A percentile compares a stretch with the other conserved stretches of the same genome.
Evolutionary conservation across 2,113 vertebrate genomes (phyloP).

Genomic region (Caracal caracal): DNA sequence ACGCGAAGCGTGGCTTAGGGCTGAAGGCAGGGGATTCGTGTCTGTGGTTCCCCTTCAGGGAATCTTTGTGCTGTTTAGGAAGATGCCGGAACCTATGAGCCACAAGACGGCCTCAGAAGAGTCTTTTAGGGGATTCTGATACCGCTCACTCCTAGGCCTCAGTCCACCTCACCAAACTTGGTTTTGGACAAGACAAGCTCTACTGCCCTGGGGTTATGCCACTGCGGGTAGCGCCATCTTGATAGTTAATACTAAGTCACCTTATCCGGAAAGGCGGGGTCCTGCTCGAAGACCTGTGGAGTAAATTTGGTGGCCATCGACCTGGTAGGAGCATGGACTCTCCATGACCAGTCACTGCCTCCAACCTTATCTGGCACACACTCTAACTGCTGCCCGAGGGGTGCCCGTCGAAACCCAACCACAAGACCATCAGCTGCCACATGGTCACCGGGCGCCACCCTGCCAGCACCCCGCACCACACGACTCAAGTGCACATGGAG

Average conservation of each 20-base stretch:
- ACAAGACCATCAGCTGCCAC: no score
- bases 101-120: neutral
- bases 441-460: rapidly evolving
- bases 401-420: neutral
- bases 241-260: neutral
- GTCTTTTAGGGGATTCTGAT: neutral
- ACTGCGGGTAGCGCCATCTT: neutral
- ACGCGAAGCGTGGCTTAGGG: neutral
- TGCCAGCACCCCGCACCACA: no score
- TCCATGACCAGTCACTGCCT: neutral
- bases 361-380: neutral
- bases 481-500: rapidly evolving
- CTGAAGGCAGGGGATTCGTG: neutral
- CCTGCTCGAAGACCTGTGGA: neutral
- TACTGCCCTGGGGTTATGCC: neutral
- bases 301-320: no score
- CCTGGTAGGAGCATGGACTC: neutral
- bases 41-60: neutral
- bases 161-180: neutral
- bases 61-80: neutral
- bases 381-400: neutral
- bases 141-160: neutral
- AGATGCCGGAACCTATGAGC: neutral
- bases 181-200: neutral
- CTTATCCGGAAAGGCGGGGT: neutral